Conservation (phyloP, 1,140 invertebrate genomes). For the Goniozus legneri region DNA sequence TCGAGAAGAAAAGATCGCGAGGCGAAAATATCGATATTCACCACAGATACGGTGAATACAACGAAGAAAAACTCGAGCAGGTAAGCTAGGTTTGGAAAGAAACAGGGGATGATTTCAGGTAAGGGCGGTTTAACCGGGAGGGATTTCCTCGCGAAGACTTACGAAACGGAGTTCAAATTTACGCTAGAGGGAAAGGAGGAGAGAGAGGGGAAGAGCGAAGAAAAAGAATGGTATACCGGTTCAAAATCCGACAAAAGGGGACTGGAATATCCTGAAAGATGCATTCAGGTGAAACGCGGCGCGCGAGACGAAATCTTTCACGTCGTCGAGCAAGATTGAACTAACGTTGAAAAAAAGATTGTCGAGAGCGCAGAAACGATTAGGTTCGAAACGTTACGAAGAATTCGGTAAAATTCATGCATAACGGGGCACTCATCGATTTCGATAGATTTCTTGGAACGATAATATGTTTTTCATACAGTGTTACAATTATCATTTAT, state of each 20-base stretch:
- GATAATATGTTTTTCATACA: too few species aligned
- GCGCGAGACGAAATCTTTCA: slow-evolving; percentile 41
- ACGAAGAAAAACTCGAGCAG: slow-evolving; percentile 14
- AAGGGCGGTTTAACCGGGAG: slow-evolving; percentile 28
- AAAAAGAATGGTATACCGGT: slow-evolving; percentile 45
- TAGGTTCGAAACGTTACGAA: too few species aligned
- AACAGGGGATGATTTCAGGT: slow-evolving; percentile 40
- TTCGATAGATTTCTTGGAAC: too few species aligned
- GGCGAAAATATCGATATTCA: too few species aligned
- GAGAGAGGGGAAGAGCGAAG: slow-evolving; percentile 13
- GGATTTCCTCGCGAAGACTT: slow-evolving; percentile 9
- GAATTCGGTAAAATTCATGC: too few species aligned
- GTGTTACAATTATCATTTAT: too few species aligned
- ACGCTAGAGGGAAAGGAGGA: slow-evolving; percentile 9
- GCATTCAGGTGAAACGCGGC: slow-evolving; percentile 53
- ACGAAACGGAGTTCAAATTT: too few species aligned
- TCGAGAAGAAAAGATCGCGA: too few species aligned
- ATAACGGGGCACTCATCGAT: too few species aligned
- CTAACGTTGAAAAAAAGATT: too few species aligned
- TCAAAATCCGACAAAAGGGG: slow-evolving; percentile 48
- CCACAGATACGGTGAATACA: too few species aligned
- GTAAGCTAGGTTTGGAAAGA: slow-evolving; percentile 14
- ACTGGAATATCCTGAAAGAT: slow-evolving; percentile 48
- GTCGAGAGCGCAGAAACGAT: too few species aligned
- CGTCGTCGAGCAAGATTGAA: slow-evolving; percentile 21